Evolutionary conservation across 2,888 invertebrate species (phyloP), one percentile per base, ranked within the genome.

Genomic region (Rhamnusium bicolor): DNA sequence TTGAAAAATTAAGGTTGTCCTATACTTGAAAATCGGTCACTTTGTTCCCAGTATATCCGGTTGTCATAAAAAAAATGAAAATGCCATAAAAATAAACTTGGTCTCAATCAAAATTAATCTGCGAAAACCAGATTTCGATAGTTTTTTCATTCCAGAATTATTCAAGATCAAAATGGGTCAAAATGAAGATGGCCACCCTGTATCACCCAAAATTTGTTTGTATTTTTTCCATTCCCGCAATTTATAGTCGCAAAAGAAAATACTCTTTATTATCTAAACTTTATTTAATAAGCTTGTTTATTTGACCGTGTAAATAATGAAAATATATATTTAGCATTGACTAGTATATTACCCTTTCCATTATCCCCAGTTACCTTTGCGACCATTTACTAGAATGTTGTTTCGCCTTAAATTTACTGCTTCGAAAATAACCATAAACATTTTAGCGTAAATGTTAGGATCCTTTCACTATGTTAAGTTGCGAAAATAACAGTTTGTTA

Each of bases 331-430:
- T 40, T 40, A 40, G 32, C 32, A 32, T 32, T 32, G 32, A 40
- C 40, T 40, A n/a, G 40, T 40, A 32, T 40, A 40, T 32, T 40
- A 40, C 40, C 40, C 40, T 40, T 40, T 40, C 40, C 40, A 40
- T 40, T 40, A 40, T 40, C n/a, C n/a, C 40, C 40, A 40, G 40
- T 40, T 40, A 40, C 40, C 40, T 40, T 40, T 40, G 40, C 40
- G 40, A 40, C 16, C 40, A 46, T 60, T 40, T 29, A 32, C 40
- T 29, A 60, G 60, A 60, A 40, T 40, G 60, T 32, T 40, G 40
- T 40, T 60, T 60, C 60, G 60, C 60, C 60, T 60, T 60, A 32
- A 60, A 60, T 40, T 60, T 60, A 40, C 10, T 19, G 18, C 40
- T 40, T 40, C 18, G 29, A 60, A 60, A 40, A 40, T 40, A 29